phyloP scores from a whole-genome alignment of 2,797 vertebrate genomes.

The Cynopterus sphinx region DNA sequence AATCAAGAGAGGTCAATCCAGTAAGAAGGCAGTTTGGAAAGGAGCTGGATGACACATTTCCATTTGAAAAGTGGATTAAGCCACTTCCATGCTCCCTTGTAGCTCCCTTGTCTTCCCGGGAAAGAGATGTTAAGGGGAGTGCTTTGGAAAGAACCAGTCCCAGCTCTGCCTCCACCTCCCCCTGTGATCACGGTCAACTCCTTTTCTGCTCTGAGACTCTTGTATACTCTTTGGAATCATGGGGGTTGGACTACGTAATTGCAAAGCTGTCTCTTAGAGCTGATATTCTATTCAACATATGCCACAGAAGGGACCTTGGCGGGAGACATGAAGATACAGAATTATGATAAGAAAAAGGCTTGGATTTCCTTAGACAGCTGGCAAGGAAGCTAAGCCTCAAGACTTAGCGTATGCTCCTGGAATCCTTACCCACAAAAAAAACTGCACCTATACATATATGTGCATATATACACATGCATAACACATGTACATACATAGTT shows the following conservation, averaged over 20 bases:
- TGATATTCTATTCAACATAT: background rate
- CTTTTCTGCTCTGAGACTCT: background rate
- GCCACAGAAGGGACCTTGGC: background rate
- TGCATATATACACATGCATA: background rate
- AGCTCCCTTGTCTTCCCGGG: background rate
- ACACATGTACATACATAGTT: background rate
- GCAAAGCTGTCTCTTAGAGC: background rate
- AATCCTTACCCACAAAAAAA: background rate
- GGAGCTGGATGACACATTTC: background rate
- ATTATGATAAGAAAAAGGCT: background rate
- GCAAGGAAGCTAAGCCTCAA: background rate
- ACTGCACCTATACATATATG: background rate
- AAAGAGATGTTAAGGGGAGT: background rate
- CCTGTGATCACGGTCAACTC: background rate
- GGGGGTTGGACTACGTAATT: background rate
- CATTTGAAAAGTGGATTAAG: background rate
- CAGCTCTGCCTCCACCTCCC: background rate
- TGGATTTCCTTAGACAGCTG: slow-evolving; percentile 41
- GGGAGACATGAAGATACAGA: background rate
- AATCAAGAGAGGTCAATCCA: background rate
- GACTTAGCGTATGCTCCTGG: background rate
- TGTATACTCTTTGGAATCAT: background rate
- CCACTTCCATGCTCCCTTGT: background rate
- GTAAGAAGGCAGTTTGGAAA: slow-evolving; percentile 17
- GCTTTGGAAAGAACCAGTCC: background rate